Conservation (phyloP, 2,113 vertebrate species). For the Centrocercus urophasianus region DNA sequence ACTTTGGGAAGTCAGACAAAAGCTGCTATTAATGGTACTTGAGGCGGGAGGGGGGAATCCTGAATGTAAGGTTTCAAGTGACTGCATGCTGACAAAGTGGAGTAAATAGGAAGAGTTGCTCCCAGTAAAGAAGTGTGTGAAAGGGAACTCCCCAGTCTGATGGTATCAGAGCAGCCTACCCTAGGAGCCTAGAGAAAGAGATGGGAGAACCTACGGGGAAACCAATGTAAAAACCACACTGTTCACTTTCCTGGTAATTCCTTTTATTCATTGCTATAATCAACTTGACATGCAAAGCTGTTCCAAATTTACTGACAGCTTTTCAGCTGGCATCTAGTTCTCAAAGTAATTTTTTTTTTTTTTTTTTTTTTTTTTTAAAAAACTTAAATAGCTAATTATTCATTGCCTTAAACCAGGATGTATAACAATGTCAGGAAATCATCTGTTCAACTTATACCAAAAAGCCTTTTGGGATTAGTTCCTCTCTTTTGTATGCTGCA, state of each 20-base stretch:
- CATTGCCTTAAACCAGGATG: slow-evolving; percentile 74
- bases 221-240: slow-evolving; percentile 56
- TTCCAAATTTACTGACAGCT: slow-evolving; percentile 76
- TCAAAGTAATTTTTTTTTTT: slow-evolving; percentile 74
- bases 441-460: slow-evolving; percentile 67
- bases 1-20: slow-evolving; percentile 47
- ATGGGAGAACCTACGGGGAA: neutral
- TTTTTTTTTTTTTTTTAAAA: neutral
- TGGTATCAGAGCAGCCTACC: neutral
- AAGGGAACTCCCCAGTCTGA: slow-evolving; percentile 37
- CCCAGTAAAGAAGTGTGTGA: slow-evolving; percentile 16
- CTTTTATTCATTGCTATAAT: slow-evolving; percentile 65
- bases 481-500: slow-evolving; percentile 61
- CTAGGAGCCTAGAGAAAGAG: neutral
- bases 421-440: slow-evolving; percentile 69
- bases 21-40: slow-evolving; percentile 9
- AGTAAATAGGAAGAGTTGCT: slow-evolving; percentile 19
- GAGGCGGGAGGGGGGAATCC: slow-evolving; percentile 7
- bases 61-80: slow-evolving; percentile 34
- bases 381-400: slow-evolving; percentile 77
- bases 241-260: slow-evolving; percentile 67
- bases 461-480: slow-evolving; percentile 61
- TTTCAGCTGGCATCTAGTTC: slow-evolving; percentile 75
- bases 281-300: slow-evolving; percentile 71
- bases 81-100: neutral